A percentile compares a stretch with the other conserved stretches of the same genome.
These are phyloP conservation scores for Eulemur rufifrons DNA, from an alignment of 2,113 vertebrate species.

Conservation along the genomic window DNA sequence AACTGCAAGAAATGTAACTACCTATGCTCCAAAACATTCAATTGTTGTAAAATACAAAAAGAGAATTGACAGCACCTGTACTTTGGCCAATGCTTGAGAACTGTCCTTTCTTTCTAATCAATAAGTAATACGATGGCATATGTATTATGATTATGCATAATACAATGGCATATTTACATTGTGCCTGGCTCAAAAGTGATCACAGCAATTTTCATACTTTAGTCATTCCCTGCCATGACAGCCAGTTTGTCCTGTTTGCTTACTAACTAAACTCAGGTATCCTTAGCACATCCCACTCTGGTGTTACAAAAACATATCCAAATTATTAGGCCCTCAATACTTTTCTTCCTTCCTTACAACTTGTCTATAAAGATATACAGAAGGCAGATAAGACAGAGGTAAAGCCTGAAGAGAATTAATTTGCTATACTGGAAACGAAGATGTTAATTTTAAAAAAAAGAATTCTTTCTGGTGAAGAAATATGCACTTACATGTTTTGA, in stretches of 20 bases:
- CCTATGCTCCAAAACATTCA: not conserved
- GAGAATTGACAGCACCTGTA: not conserved
- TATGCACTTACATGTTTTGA: not conserved
- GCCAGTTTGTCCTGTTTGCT: conserved; percentile 27
- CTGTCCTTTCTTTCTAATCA: conserved; percentile 5
- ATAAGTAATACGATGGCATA: not conserved
- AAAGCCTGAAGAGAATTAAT: conserved; percentile 18
- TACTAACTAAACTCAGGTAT: conserved; percentile 35
- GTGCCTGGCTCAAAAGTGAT: not conserved
- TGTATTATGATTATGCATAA: not conserved
- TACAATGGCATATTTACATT: not conserved
- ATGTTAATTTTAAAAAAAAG: not conserved
- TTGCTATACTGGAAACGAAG: conserved; percentile 7
- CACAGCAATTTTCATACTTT: not conserved
- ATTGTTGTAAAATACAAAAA: conserved; percentile 10
- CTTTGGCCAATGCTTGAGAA: not conserved
- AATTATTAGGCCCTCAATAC: not conserved
- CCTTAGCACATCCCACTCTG: not conserved
- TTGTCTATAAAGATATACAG: conserved; percentile 9
- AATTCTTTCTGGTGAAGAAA: not conserved
- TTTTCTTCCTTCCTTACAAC: not conserved
- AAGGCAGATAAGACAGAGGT: not conserved
- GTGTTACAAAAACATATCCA: not conserved
- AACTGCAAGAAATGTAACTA: not conserved
- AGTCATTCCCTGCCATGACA: not conserved